Evolutionary conservation across 1,140 invertebrate species (phyloP), one percentile per base, ranked within the genome.

Genomic region (Panonychus citri): DNA sequence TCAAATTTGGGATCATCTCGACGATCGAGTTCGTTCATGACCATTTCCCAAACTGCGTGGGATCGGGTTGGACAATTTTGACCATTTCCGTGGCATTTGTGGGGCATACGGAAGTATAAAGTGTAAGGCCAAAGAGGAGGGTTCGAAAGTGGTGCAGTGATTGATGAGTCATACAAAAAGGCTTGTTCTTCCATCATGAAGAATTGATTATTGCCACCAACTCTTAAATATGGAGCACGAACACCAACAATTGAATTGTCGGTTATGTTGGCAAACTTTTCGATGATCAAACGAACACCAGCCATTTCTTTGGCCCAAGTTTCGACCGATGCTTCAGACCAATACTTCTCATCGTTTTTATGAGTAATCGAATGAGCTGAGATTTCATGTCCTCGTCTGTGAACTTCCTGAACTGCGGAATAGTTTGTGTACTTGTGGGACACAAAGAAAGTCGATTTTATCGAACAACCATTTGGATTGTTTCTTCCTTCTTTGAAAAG

Each of bases 401-500:
- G 85, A 61, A 90, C 83, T 71, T 94, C 88, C 66, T 93, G 87
- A 0, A 94, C 82, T 17, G 89, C 86, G 1, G 87, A 90, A 70
- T 96, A 96, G 70, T 97, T 94, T 64, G 85, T 89, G 71, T 91
- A 95, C 68, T 95, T 93, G 74, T 96, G 90, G 0, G 90, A 95
- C n/a, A 96, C 78, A 72, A 98, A 98, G 77, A 85, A 94, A 2
- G 90, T 96, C 54, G 85, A 82, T 70, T 89, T 91, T 68, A 97
- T 94, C 64, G 90, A 82, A 70, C 93, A 97, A 37, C 89, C 87
- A 66, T 96, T 95, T 39, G 89, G 87, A 67, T 95, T 95, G 69
- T 86, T 87, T 55, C 88, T 77, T 63, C 83, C 81, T 24, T 81
- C 79, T 67, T 83, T 85, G 74, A 94, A 91, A 48, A 93, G 87